phyloP scores from a whole-genome alignment of 2,888 invertebrate species.

The Disparrhopalites patrizii region DNA sequence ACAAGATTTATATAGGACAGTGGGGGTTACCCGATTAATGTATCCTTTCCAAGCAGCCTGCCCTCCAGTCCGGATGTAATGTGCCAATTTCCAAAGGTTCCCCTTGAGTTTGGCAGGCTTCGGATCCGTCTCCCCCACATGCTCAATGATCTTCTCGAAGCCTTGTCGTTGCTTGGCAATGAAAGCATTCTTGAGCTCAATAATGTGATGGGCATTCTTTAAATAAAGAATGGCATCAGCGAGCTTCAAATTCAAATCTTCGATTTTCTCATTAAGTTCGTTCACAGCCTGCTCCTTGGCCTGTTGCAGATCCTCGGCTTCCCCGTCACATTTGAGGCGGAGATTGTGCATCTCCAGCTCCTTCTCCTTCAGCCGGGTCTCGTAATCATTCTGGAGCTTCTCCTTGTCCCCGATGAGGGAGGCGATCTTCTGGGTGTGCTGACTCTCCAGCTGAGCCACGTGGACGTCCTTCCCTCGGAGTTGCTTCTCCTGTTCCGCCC shows the following conservation, averaged over 20 bases:
- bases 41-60: slow-evolving; percentile 26
- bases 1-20: too few species aligned
- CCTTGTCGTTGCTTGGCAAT: slow-evolving; percentile 20
- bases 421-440: slow-evolving; percentile 19
- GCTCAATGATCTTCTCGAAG: slow-evolving; percentile 26
- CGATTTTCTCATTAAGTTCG: slow-evolving; percentile 25
- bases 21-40: slow-evolving; percentile 23
- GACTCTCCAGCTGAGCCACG: background rate
- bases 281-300: slow-evolving; percentile 15
- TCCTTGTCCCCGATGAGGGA: slow-evolving; percentile 21
- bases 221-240: slow-evolving; percentile 11
- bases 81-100: slow-evolving; percentile 27
- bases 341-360: background rate
- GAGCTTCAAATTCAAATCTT: slow-evolving; percentile 17
- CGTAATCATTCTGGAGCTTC: slow-evolving; percentile 20
- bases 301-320: slow-evolving; percentile 7
- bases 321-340: background rate
- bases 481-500: slow-evolving; percentile 19
- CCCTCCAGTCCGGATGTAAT: slow-evolving; percentile 25
- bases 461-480: slow-evolving; percentile 11
- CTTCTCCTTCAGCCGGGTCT: slow-evolving; percentile 15
- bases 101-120: slow-evolving; percentile 25
- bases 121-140: slow-evolving; percentile 19
- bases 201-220: slow-evolving; percentile 18
- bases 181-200: slow-evolving; percentile 26